phyloP scores from a whole-genome alignment of 2,888 invertebrate species.

The Andrena flavipes region DNA sequence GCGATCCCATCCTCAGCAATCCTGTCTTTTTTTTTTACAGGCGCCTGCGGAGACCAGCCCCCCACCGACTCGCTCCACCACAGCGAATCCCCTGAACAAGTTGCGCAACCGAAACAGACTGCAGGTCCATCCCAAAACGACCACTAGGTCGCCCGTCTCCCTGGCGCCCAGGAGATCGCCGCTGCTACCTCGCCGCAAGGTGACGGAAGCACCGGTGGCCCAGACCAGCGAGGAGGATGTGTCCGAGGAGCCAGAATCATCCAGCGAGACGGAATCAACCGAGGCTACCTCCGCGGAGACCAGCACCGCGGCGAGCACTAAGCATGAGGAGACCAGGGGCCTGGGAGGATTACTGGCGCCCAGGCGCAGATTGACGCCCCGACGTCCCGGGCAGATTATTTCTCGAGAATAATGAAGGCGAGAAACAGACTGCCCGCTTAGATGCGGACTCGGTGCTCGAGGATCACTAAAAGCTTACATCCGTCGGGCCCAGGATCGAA shows the following conservation, averaged over 20 bases:
- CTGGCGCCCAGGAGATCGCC: constrained; percentile 79
- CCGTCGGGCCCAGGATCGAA: constrained; percentile 1
- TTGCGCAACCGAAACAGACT: constrained; percentile 84
- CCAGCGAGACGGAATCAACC: constrained; percentile 64
- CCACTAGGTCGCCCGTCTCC: constrained; percentile 77
- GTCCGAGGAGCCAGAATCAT: constrained; percentile 70
- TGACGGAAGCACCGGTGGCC: constrained; percentile 77
- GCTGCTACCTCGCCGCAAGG: constrained; percentile 80
- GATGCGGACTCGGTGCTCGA: constrained; percentile 18
- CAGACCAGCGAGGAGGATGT: constrained; percentile 72
- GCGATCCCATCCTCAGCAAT: neutral
- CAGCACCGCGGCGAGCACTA: constrained; percentile 79
- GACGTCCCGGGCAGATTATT: constrained; percentile 87
- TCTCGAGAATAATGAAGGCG: constrained; percentile 73
- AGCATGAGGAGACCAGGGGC: constrained; percentile 81
- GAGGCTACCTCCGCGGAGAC: constrained; percentile 73
- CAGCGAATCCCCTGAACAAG: constrained; percentile 83
- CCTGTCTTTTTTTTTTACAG: constrained; percentile 60
- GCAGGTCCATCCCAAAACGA: constrained; percentile 82
- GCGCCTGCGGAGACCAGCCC: constrained; percentile 81
- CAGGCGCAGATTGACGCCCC: constrained; percentile 88
- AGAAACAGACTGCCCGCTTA: constrained; percentile 5
- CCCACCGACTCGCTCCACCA: constrained; percentile 75
- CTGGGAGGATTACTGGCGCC: constrained; percentile 88
- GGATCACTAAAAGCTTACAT: constrained; percentile 3